Evolutionary conservation across 2,888 invertebrate genomes (phyloP).

Genomic region (Athalia rosae): DNA sequence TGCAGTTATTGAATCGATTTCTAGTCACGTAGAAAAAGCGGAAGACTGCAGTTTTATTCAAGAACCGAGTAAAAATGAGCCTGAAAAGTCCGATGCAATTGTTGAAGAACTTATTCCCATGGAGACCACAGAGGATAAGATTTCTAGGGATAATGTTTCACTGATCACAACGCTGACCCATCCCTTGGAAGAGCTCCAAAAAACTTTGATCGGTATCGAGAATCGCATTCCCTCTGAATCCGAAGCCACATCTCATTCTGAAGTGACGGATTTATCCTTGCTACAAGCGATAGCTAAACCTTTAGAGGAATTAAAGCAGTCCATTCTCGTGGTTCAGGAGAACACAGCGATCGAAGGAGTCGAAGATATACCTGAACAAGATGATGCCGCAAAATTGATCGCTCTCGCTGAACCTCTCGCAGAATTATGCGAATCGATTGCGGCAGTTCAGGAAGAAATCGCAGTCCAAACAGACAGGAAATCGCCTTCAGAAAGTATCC

Average conservation of each 20-base stretch:
- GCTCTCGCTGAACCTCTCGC: conserved; percentile 75
- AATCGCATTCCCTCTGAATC: conserved; percentile 70
- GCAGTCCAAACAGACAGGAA: conserved; percentile 61
- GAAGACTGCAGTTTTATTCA: conserved; percentile 63
- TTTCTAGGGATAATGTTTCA: conserved; percentile 51
- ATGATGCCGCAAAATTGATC: conserved; percentile 78
- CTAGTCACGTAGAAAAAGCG: conserved; percentile 65
- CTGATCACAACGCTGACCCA: conserved; percentile 72
- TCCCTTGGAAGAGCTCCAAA: conserved; percentile 74
- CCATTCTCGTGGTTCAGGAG: conserved; percentile 75
- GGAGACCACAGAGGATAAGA: conserved; percentile 44
- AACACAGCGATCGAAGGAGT: conserved; percentile 73
- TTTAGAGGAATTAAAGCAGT: conserved; percentile 73
- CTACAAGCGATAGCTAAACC: conserved; percentile 73
- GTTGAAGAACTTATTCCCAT: conserved; percentile 64
- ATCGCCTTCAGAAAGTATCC: conserved; percentile 45
- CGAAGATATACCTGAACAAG: conserved; percentile 77
- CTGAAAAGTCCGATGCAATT: conserved; percentile 60
- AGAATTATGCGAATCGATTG: conserved; percentile 70
- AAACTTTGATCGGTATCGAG: conserved; percentile 74
- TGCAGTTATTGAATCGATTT: conserved; percentile 60
- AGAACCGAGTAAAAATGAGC: conserved; percentile 55
- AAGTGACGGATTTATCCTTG: conserved; percentile 62
- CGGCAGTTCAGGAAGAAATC: conserved; percentile 67
- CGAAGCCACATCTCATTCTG: conserved; percentile 45